A percentile compares a stretch with the other conserved stretches of the same genome.
These are phyloP conservation scores for Halcyon badia DNA, from an alignment of 2,797 vertebrate genomes.

Conservation along the genomic window DNA sequence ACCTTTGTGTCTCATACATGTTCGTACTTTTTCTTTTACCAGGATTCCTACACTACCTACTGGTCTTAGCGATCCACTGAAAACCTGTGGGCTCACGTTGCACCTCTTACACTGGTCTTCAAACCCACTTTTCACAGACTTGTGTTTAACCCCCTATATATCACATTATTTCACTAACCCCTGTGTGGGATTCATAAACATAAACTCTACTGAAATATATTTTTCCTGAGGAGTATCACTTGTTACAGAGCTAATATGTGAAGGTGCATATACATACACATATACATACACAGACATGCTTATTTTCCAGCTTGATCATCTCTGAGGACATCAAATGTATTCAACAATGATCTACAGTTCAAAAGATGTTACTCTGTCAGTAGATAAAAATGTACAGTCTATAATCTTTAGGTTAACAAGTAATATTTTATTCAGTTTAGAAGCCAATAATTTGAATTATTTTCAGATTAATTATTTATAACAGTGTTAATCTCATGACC, in stretches of 20 bases:
- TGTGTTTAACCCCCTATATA: neutral
- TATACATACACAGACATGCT: neutral
- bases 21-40: neutral
- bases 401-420: neutral
- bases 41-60: neutral
- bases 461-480: neutral
- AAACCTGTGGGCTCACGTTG: neutral
- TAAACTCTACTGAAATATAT: neutral
- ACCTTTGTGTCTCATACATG: neutral
- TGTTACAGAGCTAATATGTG: neutral
- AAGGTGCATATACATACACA: neutral
- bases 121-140: neutral
- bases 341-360: neutral
- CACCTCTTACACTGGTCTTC: neutral
- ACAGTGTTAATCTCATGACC: neutral
- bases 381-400: neutral
- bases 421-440: slow-evolving; percentile 1
- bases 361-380: neutral
- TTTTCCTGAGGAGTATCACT: neutral
- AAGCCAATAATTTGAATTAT: neutral
- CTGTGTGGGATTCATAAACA: neutral
- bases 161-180: neutral
- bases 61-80: neutral
- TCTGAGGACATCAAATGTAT: neutral
- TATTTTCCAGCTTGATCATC: neutral